These are phyloP conservation scores for Heterocephalus glaber DNA, from an alignment of 2,113 vertebrate species.

Conservation along the genomic window DNA sequence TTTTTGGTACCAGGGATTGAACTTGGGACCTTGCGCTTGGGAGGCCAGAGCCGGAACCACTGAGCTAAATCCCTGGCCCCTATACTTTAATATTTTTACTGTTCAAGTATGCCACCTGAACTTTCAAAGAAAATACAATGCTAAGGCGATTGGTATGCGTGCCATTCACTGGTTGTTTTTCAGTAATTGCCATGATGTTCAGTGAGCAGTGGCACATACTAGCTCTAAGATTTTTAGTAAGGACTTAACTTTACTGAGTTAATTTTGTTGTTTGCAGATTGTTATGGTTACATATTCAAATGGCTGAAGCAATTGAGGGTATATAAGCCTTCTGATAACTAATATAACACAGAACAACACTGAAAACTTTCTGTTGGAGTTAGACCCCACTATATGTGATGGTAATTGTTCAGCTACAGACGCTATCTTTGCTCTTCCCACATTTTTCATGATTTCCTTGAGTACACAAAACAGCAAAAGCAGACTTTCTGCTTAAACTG, in stretches of 20 bases:
- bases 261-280: slow-evolving; percentile 2
- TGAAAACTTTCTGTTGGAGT: background rate
- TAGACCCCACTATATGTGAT: background rate
- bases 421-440: too few species aligned
- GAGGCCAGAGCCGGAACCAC: too few species aligned
- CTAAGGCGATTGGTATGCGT: background rate
- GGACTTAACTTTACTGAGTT: background rate
- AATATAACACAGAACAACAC: background rate
- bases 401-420: background rate
- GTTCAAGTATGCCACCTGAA: background rate
- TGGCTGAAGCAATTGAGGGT: background rate
- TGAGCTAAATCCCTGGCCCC: too few species aligned
- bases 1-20: too few species aligned
- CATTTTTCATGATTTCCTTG: background rate
- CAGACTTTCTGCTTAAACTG: background rate
- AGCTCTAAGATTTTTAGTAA: background rate
- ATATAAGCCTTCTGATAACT: background rate
- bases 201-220: background rate
- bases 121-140: slow-evolving; percentile 16
- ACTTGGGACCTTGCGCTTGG: too few species aligned
- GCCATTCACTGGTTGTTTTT: background rate
- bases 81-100: background rate
- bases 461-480: background rate
- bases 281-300: background rate
- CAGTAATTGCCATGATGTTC: background rate